Conservation (phyloP, 2,113 vertebrate species). For the Calidris pugnax region DNA sequence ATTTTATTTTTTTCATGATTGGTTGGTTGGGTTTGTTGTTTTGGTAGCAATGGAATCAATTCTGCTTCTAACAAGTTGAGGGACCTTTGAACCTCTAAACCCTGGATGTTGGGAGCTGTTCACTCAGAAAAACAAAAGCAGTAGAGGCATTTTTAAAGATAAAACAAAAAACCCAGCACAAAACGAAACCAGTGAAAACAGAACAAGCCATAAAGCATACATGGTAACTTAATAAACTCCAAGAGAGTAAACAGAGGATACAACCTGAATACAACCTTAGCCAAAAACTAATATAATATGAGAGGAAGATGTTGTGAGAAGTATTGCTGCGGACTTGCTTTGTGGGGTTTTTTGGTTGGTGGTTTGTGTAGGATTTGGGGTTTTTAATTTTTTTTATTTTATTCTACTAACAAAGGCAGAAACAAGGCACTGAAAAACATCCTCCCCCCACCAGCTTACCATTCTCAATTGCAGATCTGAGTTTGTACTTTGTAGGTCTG, state of each 20-base stretch:
- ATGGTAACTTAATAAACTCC: neutral
- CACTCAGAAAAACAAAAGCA: neutral
- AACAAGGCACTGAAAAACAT: neutral
- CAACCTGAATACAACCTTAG: neutral
- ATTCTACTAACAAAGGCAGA: neutral
- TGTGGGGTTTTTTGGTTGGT: neutral
- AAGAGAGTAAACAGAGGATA: neutral
- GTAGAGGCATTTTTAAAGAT: neutral
- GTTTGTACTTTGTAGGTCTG: neutral
- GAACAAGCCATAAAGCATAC: neutral
- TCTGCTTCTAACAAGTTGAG: neutral
- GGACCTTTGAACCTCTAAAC: neutral
- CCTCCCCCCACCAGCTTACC: too few species aligned
- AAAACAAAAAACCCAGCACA: neutral
- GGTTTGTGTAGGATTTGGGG: neutral
- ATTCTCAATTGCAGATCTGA: neutral
- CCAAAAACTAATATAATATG: neutral
- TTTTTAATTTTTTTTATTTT: neutral
- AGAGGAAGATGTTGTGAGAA: neutral
- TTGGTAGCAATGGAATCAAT: neutral
- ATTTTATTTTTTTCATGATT: neutral
- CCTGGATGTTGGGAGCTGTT: neutral
- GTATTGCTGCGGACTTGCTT: neutral
- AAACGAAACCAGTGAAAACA: neutral
- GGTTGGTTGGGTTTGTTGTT: accelerated